These are phyloP conservation scores for Furnarius figulus DNA, from an alignment of 2,113 vertebrate genomes.

Conservation along the genomic window DNA sequence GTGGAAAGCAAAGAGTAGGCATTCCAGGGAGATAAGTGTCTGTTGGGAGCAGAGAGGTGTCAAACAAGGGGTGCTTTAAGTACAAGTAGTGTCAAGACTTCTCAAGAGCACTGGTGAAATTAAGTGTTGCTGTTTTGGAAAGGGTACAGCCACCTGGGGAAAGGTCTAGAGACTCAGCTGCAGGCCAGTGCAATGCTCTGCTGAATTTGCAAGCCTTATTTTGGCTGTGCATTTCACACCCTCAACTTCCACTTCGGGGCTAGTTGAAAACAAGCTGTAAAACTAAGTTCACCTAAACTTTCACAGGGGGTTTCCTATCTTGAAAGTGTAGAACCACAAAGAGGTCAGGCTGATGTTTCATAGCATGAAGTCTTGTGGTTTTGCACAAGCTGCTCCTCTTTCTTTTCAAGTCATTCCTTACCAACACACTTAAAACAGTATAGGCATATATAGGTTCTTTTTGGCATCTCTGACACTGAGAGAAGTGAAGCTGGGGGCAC, in stretches of 20 bases:
- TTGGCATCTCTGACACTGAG: neutral
- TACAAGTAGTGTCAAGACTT: neutral
- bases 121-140: neutral
- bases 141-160: neutral
- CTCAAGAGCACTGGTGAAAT: neutral
- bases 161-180: neutral
- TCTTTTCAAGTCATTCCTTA: neutral
- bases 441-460: neutral
- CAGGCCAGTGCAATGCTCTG: neutral
- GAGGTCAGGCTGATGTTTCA: neutral
- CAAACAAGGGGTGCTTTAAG: neutral
- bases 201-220: neutral
- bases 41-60: neutral
- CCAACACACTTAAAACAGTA: neutral
- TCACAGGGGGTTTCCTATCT: constrained; percentile 10
- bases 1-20: neutral
- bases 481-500: neutral
- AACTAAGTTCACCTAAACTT: constrained; percentile 6
- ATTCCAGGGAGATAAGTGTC: neutral
- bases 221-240: neutral
- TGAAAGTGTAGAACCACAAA: neutral
- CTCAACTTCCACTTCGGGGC: neutral
- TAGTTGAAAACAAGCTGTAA: neutral
- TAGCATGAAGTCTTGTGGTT: neutral
- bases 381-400: neutral